phyloP scores from a whole-genome alignment of 2,113 vertebrate species.

The Blennius ocellaris region DNA sequence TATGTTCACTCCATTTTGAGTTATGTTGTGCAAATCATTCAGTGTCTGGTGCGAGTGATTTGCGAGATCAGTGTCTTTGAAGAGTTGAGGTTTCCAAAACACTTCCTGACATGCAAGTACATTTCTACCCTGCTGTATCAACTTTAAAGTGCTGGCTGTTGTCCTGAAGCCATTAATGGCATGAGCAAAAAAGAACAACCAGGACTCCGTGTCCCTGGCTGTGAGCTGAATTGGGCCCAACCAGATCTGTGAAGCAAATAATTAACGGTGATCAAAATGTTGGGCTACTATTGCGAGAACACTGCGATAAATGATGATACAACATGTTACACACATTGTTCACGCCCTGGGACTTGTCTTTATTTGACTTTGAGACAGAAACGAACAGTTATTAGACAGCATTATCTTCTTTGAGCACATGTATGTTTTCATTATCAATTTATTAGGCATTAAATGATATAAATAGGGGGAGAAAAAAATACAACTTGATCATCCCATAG shows the following conservation, averaged over 20 bases:
- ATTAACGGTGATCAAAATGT: slow-evolving; percentile 4
- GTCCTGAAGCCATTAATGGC: slow-evolving; percentile 49
- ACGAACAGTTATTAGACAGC: too few species aligned
- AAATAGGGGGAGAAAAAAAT: too few species aligned
- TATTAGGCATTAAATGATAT: too few species aligned
- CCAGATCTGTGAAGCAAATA: slow-evolving; percentile 6
- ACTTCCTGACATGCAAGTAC: slow-evolving; percentile 44
- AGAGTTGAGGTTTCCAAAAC: slow-evolving; percentile 56
- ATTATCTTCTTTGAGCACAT: too few species aligned
- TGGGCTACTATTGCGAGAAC: neutral
- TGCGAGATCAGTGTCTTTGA: slow-evolving; percentile 51
- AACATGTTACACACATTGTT: neutral
- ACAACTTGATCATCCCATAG: too few species aligned
- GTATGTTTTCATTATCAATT: too few species aligned
- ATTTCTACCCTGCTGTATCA: slow-evolving; percentile 51
- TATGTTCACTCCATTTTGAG: slow-evolving; percentile 12
- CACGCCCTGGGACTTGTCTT: neutral
- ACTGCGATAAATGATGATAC: neutral
- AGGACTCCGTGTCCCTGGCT: slow-evolving; percentile 11
- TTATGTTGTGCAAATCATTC: slow-evolving; percentile 32
- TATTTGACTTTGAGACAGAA: neutral
- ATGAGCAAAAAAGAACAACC: slow-evolving; percentile 34
- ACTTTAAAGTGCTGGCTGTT: slow-evolving; percentile 61
- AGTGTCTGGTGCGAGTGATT: slow-evolving; percentile 41
- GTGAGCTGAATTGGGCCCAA: slow-evolving; percentile 22